phyloP scores from a whole-genome alignment of 2,888 invertebrate species.

The Psococerastis gibbosa region DNA sequence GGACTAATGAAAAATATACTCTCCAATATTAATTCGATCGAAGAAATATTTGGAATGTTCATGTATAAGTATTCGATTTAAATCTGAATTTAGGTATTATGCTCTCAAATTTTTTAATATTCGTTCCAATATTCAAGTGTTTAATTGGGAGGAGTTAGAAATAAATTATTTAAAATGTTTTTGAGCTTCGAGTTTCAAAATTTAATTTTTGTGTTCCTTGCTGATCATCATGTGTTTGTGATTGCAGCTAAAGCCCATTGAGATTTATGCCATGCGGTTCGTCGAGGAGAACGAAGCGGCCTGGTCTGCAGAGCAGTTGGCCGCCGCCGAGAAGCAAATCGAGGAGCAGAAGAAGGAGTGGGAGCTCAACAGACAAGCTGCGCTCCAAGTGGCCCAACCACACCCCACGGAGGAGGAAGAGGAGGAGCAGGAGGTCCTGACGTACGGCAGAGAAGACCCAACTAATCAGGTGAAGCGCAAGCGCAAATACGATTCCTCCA shows the following conservation, averaged over 20 bases:
- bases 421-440: constrained; percentile 44
- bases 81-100: too few relatives aligned
- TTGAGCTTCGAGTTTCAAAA: too few relatives aligned
- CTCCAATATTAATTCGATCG: too few relatives aligned
- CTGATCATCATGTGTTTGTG: too few relatives aligned
- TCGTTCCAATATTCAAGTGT: too few relatives aligned
- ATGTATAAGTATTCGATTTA: too few relatives aligned
- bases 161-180: too few relatives aligned
- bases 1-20: too few relatives aligned
- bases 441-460: constrained; percentile 58
- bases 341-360: constrained; percentile 71
- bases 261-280: constrained; percentile 85
- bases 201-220: too few relatives aligned
- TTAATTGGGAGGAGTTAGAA: too few relatives aligned
- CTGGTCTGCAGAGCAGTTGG: constrained; percentile 60
- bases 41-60: too few relatives aligned
- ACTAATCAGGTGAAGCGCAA: constrained; percentile 50
- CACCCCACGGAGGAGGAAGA: constrained; percentile 44
- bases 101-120: too few relatives aligned
- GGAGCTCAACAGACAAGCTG: constrained; percentile 65
- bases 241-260: constrained; percentile 85
- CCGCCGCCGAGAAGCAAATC: constrained; percentile 68
- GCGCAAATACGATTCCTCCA: not conserved
- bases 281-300: constrained; percentile 74
- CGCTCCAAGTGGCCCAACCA: constrained; percentile 42